Evolutionary conservation across 2,113 vertebrate genomes (phyloP), one percentile per base, ranked within the genome.

Genomic region (Epinephelus lanceolatus): DNA sequence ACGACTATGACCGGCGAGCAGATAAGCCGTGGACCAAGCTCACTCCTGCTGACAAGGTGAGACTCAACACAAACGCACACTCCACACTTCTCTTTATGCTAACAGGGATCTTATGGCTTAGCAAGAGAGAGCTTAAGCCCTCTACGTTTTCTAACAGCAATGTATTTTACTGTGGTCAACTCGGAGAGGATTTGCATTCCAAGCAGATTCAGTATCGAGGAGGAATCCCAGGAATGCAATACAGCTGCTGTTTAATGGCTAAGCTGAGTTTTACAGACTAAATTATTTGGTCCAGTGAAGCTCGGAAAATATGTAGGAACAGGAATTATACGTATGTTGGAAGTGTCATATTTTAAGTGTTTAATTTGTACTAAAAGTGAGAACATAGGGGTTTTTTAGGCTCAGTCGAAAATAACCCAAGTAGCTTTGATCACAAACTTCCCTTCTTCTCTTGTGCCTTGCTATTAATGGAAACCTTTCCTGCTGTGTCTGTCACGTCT

Each of bases 1-100:
- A 99, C 2, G 98, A 99, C 92, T 99, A 99, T 2, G 98, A 99
- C 94, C 96, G 98, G 17, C 90, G 98, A 67, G 98, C 97, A 0
- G 98, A 99, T n/a, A 99, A 99, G 85, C 98, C 98, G 0, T 99
- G 98, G 98, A 99, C 98, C 75, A 99, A 97, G 91, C 96, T 99
- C 61, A 99, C 98, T 0, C 97, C 98, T 61, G 96, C 97, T 45
- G 98, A 99, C 94, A 99, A 99, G 97, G 98, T 98, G 78, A 84
- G 47, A 7, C 18, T 4, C 40, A 12, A 17, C 69, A 56, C 25
- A 33, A 21, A 18, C 7, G 3, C 49, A 17, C 51, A 51, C 19
- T 12, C 2, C 0, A 40, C 56, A 12, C 23, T 18, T 62, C 12
- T 59, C 40, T 45, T 67, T 23, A 49, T 18, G 0, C 21, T 37